Conservation (phyloP, 2,113 vertebrate species). For the Cygnus buccinator region DNA sequence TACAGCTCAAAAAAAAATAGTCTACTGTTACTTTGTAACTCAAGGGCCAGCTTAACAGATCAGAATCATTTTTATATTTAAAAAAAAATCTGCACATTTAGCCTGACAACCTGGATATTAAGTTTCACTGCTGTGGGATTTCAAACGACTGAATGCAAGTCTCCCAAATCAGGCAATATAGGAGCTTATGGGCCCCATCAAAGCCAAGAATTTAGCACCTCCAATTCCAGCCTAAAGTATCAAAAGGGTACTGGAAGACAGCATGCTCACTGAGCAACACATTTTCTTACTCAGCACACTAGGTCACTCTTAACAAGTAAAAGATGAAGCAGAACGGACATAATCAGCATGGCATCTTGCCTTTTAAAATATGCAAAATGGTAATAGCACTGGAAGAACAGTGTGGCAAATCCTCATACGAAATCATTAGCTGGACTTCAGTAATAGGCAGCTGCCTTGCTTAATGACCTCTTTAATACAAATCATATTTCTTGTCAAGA, state of each 20-base stretch:
- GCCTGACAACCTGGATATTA: not conserved
- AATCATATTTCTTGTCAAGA: constrained; percentile 48
- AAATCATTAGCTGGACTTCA: constrained; percentile 36
- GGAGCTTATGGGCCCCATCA: not conserved
- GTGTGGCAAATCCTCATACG: constrained; percentile 33
- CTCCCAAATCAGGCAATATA: not conserved
- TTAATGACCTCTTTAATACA: constrained; percentile 47
- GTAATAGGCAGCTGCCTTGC: not conserved
- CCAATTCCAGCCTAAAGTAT: not conserved
- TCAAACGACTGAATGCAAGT: constrained; percentile 7
- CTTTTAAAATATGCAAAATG: constrained; percentile 50
- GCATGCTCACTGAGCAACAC: not conserved
- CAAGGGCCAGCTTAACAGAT: not conserved
- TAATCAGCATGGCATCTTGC: not conserved
- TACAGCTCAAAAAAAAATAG: constrained; percentile 3
- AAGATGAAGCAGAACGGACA: constrained; percentile 46
- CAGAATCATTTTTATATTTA: constrained; percentile 17
- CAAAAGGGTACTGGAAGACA: not conserved
- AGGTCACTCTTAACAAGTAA: constrained; percentile 10
- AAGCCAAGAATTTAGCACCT: not conserved
- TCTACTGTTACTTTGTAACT: constrained; percentile 2
- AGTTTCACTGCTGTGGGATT: constrained; percentile 2
- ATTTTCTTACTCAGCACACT: not conserved
- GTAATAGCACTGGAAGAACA: constrained; percentile 14
- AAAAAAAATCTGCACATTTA: not conserved